Evolutionary conservation across 37 sponge, comb jelly and placozoan genomes (phyloP), one percentile per base, ranked within the genome.

Genomic region (Spongilla lacustris): DNA sequence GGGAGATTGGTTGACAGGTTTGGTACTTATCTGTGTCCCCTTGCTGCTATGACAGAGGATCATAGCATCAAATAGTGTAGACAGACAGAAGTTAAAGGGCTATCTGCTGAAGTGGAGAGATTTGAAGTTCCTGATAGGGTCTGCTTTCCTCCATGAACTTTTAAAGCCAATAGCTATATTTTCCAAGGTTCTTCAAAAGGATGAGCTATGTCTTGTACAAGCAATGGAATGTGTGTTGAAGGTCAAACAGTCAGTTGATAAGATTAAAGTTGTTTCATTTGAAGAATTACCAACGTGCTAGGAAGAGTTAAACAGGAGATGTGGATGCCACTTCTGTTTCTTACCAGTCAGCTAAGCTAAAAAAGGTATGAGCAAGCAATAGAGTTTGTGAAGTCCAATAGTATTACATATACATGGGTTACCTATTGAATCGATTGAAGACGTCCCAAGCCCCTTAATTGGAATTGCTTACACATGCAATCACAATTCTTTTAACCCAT

Each of bases 401-500:
- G 41, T 41, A 41, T 41, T n/a, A n/a, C n/a, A n/a, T n/a, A n/a
- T 41, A 71, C 68, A 35, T 86, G 68, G 41, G 37, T 90, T 90
- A 86, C 78, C 48, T 90, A 28, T 71, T 66, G 81, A 69, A 79
- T 13, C 77, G 81, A 0, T 10, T 92, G n/a, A 86, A 49, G n/a
- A n/a, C n/a, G 36, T 36, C 36, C 14, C 85, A 92, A 82, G 73
- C 66, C 49, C 36, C 37, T 46, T 5, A 29, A 23, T 75, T 28
- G 22, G 89, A 86, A 17, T 35, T 90, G 46, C 77, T 90, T 35
- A 88, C 75, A 26, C 83, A 91, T 34, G 74, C 80, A 22, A 12
- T 94, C 24, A 88, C 70, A 10, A 25, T 94, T 73, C 48, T 94
- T 27, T 88, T 85, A 28, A 94, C 94, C 24, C 66, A 94, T 75